These are phyloP conservation scores for Champsocephalus esox DNA, from an alignment of 2,797 vertebrate species.

Conservation along the genomic window DNA sequence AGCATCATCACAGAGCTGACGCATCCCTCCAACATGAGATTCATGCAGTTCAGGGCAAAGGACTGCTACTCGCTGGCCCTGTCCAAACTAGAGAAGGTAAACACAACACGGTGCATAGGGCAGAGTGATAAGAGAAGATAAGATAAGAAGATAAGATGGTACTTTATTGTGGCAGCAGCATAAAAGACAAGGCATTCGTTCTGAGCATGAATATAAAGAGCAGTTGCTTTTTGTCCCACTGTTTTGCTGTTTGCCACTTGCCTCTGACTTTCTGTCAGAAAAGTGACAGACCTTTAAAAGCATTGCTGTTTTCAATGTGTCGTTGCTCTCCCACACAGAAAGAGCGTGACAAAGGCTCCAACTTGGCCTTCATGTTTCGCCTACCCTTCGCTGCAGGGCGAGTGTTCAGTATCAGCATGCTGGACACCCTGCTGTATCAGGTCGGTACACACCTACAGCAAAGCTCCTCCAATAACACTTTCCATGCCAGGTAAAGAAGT, in stretches of 20 bases:
- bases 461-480: not conserved
- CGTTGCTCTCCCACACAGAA: constrained; percentile 84
- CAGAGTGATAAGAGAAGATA: no score
- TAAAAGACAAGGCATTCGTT: no score
- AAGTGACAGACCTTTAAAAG: constrained; percentile 17
- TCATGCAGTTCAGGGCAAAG: constrained; percentile 99
- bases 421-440: constrained; percentile 97
- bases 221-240: constrained; percentile 23
- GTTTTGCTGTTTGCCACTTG: not conserved
- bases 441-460: constrained; percentile 71
- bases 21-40: constrained; percentile 98
- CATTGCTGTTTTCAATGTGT: not conserved
- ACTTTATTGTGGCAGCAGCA: no score
- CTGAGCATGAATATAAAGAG: no score
- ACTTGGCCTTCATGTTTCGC: constrained; percentile 98
- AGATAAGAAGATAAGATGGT: no score
- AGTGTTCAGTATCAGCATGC: constrained; percentile 98
- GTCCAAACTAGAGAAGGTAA: constrained; percentile 96
- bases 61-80: constrained; percentile 98
- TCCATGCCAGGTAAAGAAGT: constrained; percentile 19
- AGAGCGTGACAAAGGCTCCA: constrained; percentile 96
- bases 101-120: no score
- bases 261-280: constrained; percentile 3
- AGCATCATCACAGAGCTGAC: constrained; percentile 98
- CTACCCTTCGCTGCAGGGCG: constrained; percentile 96